These are phyloP conservation scores for Ptychochromis oligacanthus DNA, from an alignment of 2,113 vertebrate species.

Conservation along the genomic window DNA sequence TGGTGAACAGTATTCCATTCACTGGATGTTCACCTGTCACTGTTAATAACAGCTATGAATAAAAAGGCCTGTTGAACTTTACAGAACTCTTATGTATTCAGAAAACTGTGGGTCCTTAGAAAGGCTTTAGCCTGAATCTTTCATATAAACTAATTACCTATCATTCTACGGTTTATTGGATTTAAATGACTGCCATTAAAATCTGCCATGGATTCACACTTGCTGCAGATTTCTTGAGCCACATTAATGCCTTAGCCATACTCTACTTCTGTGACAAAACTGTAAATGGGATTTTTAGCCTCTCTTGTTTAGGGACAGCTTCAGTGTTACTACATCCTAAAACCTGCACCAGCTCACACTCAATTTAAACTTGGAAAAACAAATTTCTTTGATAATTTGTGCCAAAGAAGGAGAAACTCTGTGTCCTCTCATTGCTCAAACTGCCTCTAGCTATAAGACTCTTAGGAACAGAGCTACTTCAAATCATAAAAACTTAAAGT, in stretches of 20 bases:
- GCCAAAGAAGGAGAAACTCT: neutral
- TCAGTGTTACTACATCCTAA: neutral
- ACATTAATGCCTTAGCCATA: neutral
- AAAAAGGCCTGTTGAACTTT: neutral
- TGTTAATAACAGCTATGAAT: neutral
- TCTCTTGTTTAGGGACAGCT: slow-evolving; percentile 1
- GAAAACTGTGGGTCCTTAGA: neutral
- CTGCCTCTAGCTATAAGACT: neutral
- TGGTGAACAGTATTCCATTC: neutral
- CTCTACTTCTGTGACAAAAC: slow-evolving; percentile 8
- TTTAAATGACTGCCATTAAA: slow-evolving; percentile 48
- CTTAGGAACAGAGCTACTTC: slow-evolving; percentile 6
- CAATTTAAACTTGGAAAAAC: slow-evolving; percentile 5
- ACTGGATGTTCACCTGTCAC: neutral
- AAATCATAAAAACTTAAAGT: slow-evolving; percentile 2
- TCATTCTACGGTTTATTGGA: slow-evolving; percentile 18
- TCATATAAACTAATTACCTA: slow-evolving; percentile 29
- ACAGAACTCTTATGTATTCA: neutral
- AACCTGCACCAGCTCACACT: neutral
- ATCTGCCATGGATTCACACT: slow-evolving; percentile 14
- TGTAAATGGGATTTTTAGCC: neutral
- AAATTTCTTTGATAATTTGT: slow-evolving; percentile 16
- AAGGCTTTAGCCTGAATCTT: neutral
- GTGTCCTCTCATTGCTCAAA: slow-evolving; percentile 15
- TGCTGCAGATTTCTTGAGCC: neutral